Evolutionary conservation across 1,140 invertebrate genomes (phyloP), one percentile per base, ranked within the genome.

Genomic region (Varroa destructor): DNA sequence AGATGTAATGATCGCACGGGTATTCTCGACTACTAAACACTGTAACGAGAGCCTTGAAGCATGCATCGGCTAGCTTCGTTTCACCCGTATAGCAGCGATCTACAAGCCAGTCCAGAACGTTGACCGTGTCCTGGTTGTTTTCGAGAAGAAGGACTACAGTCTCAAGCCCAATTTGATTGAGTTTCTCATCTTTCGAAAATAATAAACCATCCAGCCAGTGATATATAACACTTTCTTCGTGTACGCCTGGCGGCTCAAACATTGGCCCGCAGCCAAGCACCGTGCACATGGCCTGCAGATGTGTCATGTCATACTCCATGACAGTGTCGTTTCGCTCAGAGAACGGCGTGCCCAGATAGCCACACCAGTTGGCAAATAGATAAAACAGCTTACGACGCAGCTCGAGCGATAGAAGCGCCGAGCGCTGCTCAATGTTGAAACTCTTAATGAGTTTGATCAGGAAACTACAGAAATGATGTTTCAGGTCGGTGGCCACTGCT

Each of bases 1-100:
- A 92, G 43, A 93, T 95, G 80, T 95, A 94, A 82, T 95, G 91
- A 80, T 99, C 95, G 81, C 95, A 98, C 6, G 95, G 94, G 83
- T 97, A 98, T 81, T 98, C 96, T 76, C 93, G 93, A 79, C 73
- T 89, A 78, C 91, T 94, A 79, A 98, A 99, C 74, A 98, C 91
- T 14, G 92, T 90, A 40, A 93, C 91, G 14, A 99, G 83, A 8
- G 94, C 91, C 76, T 91, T 85, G 78, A 98, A 98, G 78, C 94
- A 97, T 0, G 90, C 89, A 79, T 97, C 93, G 6, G 93, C 92
- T 37, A 97, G 91, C 73, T 89, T 85, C 6, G 88, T 86, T 4
- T 85, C 80, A 2, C 91, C 93, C 0, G 92, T 98, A 78, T 95
- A 99, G 80, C 96, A 99, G 70, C 92, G 86, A 81, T 97, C 91